phyloP scores from a whole-genome alignment of 2,797 vertebrate species.

The Eospalax fontanierii region DNA sequence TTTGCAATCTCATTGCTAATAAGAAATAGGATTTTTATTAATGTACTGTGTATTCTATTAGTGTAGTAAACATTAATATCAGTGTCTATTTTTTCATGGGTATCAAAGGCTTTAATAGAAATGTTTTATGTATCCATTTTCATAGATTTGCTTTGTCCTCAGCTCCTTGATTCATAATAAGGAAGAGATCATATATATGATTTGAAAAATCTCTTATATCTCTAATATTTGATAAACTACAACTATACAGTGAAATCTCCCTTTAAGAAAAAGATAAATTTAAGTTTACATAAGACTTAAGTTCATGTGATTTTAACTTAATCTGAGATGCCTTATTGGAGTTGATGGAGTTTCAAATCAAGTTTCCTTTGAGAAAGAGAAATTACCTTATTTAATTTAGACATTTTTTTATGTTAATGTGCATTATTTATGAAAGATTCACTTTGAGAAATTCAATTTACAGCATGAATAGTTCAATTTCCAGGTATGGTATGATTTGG shows the following conservation, averaged over 20 bases:
- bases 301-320: constrained; percentile 59
- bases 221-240: background rate
- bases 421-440: constrained; percentile 88
- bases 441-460: constrained; percentile 89
- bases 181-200: background rate
- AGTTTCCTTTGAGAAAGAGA: constrained; percentile 80
- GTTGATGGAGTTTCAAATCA: constrained; percentile 83
- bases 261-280: constrained; percentile 58
- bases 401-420: constrained; percentile 87
- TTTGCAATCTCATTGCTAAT: constrained; percentile 9
- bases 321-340: constrained; percentile 72
- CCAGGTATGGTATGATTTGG: constrained; percentile 87
- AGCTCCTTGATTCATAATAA: constrained; percentile 23
- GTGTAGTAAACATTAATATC: background rate
- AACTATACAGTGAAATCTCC: background rate
- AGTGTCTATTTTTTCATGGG: background rate
- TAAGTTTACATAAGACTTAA: constrained; percentile 57
- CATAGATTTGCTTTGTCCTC: constrained; percentile 8
- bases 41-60: background rate
- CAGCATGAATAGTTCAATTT: constrained; percentile 90
- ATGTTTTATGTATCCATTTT: background rate
- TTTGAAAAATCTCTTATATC: background rate
- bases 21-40: background rate
- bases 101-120: background rate
- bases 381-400: constrained; percentile 83